These are phyloP conservation scores for Tipula vernalis DNA, from an alignment of 2,888 invertebrate species.

Conservation along the genomic window DNA sequence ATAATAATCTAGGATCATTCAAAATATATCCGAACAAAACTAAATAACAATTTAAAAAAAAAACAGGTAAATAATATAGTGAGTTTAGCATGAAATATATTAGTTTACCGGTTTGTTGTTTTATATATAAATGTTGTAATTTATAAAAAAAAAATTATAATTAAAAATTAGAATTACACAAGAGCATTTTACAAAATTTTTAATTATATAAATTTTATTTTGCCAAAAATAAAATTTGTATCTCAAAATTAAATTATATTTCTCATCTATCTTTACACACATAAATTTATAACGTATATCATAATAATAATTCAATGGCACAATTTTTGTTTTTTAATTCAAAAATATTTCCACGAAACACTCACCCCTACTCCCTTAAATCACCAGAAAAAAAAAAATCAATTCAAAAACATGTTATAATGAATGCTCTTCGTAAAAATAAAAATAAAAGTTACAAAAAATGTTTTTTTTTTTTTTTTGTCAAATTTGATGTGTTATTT, in stretches of 20 bases:
- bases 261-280: not conserved
- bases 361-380: not conserved
- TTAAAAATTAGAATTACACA: not conserved
- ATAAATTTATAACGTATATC: not conserved
- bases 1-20: not conserved
- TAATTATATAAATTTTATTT: not conserved
- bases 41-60: not conserved
- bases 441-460: not conserved
- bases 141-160: not conserved
- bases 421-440: not conserved
- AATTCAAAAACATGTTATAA: not conserved
- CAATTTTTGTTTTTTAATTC: not conserved
- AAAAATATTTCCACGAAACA: not conserved
- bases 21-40: not conserved
- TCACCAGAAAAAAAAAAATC: not conserved
- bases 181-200: not conserved
- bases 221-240: not conserved
- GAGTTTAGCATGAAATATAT: not conserved
- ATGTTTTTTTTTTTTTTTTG: not conserved
- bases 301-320: not conserved
- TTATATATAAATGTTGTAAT: conserved; percentile 4
- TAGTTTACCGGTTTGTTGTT: not conserved
- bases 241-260: not conserved
- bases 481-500: conserved; percentile 4
- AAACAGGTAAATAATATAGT: not conserved